These are phyloP conservation scores for Marisa cornuarietis DNA, from an alignment of 1,140 invertebrate genomes.

Conservation along the genomic window DNA sequence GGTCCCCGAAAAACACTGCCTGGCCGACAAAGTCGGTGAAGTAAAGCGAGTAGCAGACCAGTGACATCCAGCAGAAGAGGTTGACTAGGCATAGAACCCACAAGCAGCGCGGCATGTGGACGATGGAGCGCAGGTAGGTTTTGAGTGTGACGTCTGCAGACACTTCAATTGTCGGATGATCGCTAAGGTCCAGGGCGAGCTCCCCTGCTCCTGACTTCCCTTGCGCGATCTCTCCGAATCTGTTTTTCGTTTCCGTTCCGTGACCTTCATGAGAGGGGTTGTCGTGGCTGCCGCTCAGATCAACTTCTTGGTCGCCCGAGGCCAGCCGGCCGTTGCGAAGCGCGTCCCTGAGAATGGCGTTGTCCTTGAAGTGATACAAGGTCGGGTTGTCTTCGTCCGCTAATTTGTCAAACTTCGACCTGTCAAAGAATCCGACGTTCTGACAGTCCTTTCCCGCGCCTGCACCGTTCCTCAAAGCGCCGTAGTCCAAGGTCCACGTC, in stretches of 20 bases:
- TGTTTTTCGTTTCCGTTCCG: background rate
- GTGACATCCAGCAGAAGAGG: constrained; percentile 97
- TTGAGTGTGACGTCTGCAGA: constrained; percentile 62
- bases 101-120: constrained; percentile 88
- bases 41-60: constrained; percentile 95
- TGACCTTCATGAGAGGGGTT: background rate
- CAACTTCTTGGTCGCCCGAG: too few relatives aligned
- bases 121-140: constrained; percentile 87
- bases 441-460: background rate
- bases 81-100: constrained; percentile 91
- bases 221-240: too few relatives aligned
- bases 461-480: constrained; percentile 11
- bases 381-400: background rate
- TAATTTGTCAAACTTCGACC: background rate
- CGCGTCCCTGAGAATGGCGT: background rate
- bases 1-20: constrained; percentile 91
- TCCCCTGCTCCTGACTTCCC: background rate
- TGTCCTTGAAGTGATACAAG: background rate
- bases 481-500: constrained; percentile 15
- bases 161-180: constrained; percentile 30
- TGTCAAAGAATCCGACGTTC: background rate
- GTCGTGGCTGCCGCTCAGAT: background rate
- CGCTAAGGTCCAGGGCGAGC: too few relatives aligned
- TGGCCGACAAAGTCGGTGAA: constrained; percentile 98
- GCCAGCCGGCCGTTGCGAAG: background rate